phyloP scores from a whole-genome alignment of 2,888 invertebrate genomes.

The Dioctria rufipes region DNA sequence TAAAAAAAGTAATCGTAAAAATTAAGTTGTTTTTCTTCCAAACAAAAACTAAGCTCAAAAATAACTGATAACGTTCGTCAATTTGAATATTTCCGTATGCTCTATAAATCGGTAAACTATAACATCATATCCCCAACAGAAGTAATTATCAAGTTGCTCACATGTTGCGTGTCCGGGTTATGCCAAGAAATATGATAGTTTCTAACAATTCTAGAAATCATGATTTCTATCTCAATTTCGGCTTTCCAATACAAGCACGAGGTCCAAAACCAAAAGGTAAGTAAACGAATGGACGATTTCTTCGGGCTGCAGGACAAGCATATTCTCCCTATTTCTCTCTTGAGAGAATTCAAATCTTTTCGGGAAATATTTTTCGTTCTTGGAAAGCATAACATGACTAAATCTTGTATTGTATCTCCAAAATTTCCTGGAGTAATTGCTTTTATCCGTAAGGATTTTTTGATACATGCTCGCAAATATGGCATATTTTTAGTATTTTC shows the following conservation, averaged over 20 bases:
- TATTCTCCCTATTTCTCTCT: conserved; percentile 73
- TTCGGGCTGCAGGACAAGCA: conserved; percentile 56
- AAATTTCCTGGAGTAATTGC: conserved; percentile 75
- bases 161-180: conserved; percentile 63
- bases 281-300: conserved; percentile 65
- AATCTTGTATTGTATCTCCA: conserved; percentile 73
- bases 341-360: conserved; percentile 79
- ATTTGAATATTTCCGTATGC: too few relatives aligned
- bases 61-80: too few relatives aligned
- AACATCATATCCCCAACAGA: conserved; percentile 69
- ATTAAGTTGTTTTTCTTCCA: too few relatives aligned
- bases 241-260: conserved; percentile 80
- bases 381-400: conserved; percentile 75
- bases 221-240: conserved; percentile 79
- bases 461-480: conserved; percentile 78
- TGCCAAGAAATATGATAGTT: conserved; percentile 66
- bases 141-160: conserved; percentile 66
- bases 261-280: conserved; percentile 82
- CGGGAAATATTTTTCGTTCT: conserved; percentile 76
- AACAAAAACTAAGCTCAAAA: too few relatives aligned
- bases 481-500: too few relatives aligned
- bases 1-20: too few relatives aligned
- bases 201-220: conserved; percentile 70
- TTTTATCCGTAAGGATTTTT: conserved; percentile 77
- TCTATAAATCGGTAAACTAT: conserved; percentile 64